Evolutionary conservation across 1,140 invertebrate species (phyloP).

Genomic region (Drosophila mojavensis): DNA sequence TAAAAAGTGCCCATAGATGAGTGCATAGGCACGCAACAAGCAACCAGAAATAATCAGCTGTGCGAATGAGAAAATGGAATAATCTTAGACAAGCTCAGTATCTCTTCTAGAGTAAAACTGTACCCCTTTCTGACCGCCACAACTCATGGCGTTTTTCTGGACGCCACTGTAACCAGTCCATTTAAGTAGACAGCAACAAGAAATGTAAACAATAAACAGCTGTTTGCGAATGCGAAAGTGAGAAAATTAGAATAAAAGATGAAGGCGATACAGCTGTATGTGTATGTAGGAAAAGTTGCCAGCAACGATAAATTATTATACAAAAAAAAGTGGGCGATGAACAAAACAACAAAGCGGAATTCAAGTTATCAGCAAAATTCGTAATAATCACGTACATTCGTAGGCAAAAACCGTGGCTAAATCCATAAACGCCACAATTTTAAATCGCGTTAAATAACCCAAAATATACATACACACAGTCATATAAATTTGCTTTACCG

Average conservation of each 20-base stretch:
- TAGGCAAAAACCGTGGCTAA: not conserved
- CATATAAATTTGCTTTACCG: not conserved
- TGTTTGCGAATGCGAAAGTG: constrained; percentile 8
- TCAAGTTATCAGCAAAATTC: constrained; percentile 31
- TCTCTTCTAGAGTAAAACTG: too few relatives aligned
- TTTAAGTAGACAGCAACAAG: too few relatives aligned
- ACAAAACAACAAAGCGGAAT: constrained; percentile 45
- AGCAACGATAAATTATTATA: constrained; percentile 23
- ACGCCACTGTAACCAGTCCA: not conserved
- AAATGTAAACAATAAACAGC: constrained; percentile 40
- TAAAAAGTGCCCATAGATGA: too few relatives aligned
- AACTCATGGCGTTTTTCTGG: not conserved
- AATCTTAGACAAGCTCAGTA: too few relatives aligned
- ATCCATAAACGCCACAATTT: not conserved
- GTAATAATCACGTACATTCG: constrained; percentile 59
- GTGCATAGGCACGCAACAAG: too few relatives aligned
- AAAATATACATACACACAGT: not conserved
- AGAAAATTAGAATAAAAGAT: constrained; percentile 10
- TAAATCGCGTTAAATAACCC: not conserved
- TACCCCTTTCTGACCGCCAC: too few relatives aligned
- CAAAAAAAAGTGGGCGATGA: constrained; percentile 34
- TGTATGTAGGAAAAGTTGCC: constrained; percentile 24
- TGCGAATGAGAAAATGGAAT: too few relatives aligned
- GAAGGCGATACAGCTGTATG: not conserved
- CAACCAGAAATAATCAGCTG: too few relatives aligned